These are phyloP conservation scores for Echeneis naucrates DNA, from an alignment of 2,797 vertebrate genomes.

Conservation along the genomic window DNA sequence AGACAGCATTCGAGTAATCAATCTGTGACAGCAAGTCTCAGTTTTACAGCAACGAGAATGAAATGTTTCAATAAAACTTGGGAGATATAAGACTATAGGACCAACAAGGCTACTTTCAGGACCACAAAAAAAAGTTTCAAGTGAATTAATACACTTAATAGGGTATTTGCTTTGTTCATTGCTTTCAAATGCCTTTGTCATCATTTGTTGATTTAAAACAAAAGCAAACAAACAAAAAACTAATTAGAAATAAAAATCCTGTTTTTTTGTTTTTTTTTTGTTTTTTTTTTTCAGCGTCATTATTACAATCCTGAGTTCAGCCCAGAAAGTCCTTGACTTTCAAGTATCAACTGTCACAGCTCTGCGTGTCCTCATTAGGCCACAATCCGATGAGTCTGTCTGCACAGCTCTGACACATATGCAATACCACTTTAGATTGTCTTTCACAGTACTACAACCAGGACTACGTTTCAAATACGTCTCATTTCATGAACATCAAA, in stretches of 20 bases:
- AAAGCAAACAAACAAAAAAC: conserved; percentile 30
- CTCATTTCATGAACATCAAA: conserved; percentile 79
- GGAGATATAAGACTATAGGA: conserved; percentile 11
- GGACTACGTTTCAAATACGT: conserved; percentile 71
- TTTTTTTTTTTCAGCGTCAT: conserved; percentile 27
- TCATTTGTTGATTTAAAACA: not conserved
- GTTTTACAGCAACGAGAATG: conserved; percentile 7
- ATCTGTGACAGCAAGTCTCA: conserved; percentile 15
- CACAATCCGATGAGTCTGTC: conserved; percentile 37
- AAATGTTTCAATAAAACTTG: conserved; percentile 26
- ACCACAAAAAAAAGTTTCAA: conserved; percentile 27
- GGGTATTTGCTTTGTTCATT: conserved; percentile 11
- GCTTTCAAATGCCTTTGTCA: not conserved
- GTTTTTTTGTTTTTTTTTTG: too few relatives aligned
- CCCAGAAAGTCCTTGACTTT: conserved; percentile 43
- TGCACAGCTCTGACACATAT: conserved; percentile 56
- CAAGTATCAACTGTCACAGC: conserved; percentile 27
- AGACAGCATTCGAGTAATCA: conserved; percentile 14
- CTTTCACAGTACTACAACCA: conserved; percentile 83
- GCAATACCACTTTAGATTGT: conserved; percentile 79
- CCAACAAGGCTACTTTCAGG: conserved; percentile 5
- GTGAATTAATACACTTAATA: conserved; percentile 9
- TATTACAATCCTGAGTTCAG: conserved; percentile 47
- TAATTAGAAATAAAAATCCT: conserved; percentile 26
- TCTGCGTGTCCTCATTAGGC: conserved; percentile 31